A percentile compares a stretch with the other conserved stretches of the same genome.
These are phyloP conservation scores for Austrofundulus limnaeus DNA, from an alignment of 2,113 vertebrate genomes.

Conservation along the genomic window DNA sequence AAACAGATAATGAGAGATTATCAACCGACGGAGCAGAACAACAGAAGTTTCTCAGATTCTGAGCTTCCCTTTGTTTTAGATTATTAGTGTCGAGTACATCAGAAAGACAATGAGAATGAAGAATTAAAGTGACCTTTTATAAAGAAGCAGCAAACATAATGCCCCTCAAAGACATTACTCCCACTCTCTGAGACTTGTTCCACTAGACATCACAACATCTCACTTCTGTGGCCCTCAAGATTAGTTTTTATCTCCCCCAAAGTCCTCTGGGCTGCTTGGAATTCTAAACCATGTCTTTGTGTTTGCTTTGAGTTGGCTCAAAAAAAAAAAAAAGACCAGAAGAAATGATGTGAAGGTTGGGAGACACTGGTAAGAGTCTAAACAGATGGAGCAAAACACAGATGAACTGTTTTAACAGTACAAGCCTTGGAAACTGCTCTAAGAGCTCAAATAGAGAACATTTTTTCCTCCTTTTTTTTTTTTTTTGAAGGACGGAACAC, in stretches of 20 bases:
- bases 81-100: constrained; percentile 47
- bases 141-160: constrained; percentile 80
- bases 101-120: constrained; percentile 72
- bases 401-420: constrained; percentile 84
- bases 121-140: constrained; percentile 82
- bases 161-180: constrained; percentile 72
- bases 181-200: constrained; percentile 62
- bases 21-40: constrained; percentile 22
- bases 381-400: constrained; percentile 62
- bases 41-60: constrained; percentile 36
- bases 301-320: constrained; percentile 62
- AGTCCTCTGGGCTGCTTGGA: constrained; percentile 58
- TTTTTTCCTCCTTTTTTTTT: constrained; percentile 17
- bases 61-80: constrained; percentile 51
- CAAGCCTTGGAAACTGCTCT: constrained; percentile 74
- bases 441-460: constrained; percentile 75
- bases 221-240: constrained; percentile 52
- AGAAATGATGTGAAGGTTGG: constrained; percentile 53
- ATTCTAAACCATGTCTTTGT: constrained; percentile 48
- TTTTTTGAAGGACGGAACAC: constrained; percentile 55
- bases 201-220: constrained; percentile 65
- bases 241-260: constrained; percentile 57
- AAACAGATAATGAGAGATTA: constrained; percentile 48
- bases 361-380: constrained; percentile 60
- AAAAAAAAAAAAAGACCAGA: constrained; percentile 56